Conservation (phyloP, 2,113 vertebrate species). For the Synodontis membranacea region DNA sequence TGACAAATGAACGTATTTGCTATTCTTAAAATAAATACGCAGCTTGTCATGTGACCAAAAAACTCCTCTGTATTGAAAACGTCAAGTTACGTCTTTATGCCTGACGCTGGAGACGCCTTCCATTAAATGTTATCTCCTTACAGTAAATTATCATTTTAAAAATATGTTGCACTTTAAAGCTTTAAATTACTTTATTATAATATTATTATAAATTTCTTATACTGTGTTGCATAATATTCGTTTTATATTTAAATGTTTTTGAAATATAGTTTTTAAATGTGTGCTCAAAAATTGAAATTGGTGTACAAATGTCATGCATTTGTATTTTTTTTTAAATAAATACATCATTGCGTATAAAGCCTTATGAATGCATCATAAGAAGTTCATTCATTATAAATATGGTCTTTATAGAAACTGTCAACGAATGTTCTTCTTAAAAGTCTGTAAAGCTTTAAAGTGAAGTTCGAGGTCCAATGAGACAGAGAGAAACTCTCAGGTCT, state of each 20-base stretch:
- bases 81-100: neutral
- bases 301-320: neutral
- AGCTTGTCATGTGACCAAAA: neutral
- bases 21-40: neutral
- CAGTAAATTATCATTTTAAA: too few relatives aligned
- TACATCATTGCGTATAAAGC: neutral
- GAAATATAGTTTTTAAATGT: neutral
- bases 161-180: too few relatives aligned
- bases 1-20: neutral
- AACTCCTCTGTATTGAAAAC: neutral
- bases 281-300: neutral
- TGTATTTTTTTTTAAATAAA: neutral
- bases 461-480: constrained; percentile 48
- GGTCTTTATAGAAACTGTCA: neutral
- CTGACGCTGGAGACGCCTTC: neutral
- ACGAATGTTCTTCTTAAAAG: neutral
- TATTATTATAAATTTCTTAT: too few relatives aligned
- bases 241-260: too few relatives aligned
- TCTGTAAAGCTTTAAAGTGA: constrained; percentile 58
- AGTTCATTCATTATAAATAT: neutral
- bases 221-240: too few relatives aligned
- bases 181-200: too few relatives aligned
- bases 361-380: neutral
- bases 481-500: constrained; percentile 53
- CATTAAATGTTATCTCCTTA: too few relatives aligned